phyloP scores from a whole-genome alignment of 2,888 invertebrate species.

The Phyllotreta cruciferae region DNA sequence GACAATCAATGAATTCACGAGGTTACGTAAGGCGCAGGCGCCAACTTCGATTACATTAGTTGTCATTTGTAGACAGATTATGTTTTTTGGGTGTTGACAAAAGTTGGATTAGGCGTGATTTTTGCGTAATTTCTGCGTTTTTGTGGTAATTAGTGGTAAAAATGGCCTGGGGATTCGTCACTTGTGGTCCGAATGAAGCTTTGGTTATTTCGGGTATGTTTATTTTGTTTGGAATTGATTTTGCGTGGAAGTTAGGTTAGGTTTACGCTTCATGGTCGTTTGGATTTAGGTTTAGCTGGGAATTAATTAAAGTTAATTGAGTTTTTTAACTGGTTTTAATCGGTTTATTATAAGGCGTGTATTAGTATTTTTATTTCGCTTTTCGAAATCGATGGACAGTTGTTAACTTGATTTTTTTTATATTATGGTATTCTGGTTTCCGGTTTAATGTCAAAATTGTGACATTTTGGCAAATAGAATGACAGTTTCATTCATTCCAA shows the following conservation, averaged over 20 bases:
- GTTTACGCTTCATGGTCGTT: no score
- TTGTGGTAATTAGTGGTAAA: background rate
- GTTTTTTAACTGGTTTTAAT: no score
- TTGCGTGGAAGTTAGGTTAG: background rate
- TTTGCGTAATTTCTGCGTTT: background rate
- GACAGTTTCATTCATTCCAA: no score
- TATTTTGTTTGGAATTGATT: conserved; percentile 9
- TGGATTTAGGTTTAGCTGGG: no score
- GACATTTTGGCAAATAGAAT: no score
- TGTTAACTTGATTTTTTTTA: no score
- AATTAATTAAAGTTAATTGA: no score
- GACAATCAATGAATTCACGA: conserved; percentile 23
- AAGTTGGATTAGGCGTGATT: conserved; percentile 22
- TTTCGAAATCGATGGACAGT: no score
- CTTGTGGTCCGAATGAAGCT: conserved; percentile 94
- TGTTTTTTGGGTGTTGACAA: conserved; percentile 22
- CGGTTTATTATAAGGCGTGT: no score
- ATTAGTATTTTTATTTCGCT: no score
- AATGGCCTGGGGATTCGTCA: conserved; percentile 82
- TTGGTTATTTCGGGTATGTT: conserved; percentile 88
- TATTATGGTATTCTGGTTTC: no score
- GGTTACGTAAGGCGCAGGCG: conserved; percentile 30
- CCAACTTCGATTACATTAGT: background rate
- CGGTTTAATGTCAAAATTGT: no score
- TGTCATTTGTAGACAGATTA: background rate